Percentiles rank a stretch among this genome's conserved stretches.
These are phyloP conservation scores for Danaus melanippus DNA, from an alignment of 1,140 invertebrate species.

Conservation along the genomic window DNA sequence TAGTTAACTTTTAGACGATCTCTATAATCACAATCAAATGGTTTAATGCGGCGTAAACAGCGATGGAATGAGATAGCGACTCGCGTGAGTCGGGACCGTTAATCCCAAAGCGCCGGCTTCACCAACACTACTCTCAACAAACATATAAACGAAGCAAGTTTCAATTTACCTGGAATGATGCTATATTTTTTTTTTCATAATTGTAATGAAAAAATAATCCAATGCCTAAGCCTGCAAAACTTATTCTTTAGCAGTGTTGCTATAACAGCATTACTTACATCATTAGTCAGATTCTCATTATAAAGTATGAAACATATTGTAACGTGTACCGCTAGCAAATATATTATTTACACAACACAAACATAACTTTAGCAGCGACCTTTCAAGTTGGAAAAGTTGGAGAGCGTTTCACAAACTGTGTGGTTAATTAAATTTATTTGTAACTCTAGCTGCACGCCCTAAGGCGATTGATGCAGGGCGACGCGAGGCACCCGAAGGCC, in stretches of 20 bases:
- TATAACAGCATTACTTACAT: no score
- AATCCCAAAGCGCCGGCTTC: conserved; percentile 34
- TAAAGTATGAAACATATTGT: no score
- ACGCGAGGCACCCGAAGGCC: conserved; percentile 86
- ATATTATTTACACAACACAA: conserved; percentile 5
- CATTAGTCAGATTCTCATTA: no score
- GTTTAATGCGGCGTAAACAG: conserved; percentile 61
- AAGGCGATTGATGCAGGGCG: conserved; percentile 89
- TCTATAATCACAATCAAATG: conserved; percentile 62
- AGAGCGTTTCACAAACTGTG: conserved; percentile 17
- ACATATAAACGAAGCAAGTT: conserved; percentile 55
- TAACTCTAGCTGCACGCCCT: conserved; percentile 82
- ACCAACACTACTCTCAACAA: conserved; percentile 35
- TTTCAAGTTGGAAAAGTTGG: conserved; percentile 21
- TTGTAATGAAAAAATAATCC: no score
- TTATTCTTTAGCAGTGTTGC: no score
- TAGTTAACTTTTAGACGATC: conserved; percentile 26
- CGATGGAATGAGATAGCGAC: conserved; percentile 52
- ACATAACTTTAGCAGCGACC: conserved; percentile 11
- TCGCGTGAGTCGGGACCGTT: conserved; percentile 54
- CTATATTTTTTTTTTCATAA: conserved; percentile 18
- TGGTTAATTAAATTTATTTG: conserved; percentile 29
- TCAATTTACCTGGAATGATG: conserved; percentile 61
- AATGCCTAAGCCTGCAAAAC: no score
- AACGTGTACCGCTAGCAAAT: no score